Conservation (phyloP, 2,888 invertebrate species). For the Torymus tubicola region DNA sequence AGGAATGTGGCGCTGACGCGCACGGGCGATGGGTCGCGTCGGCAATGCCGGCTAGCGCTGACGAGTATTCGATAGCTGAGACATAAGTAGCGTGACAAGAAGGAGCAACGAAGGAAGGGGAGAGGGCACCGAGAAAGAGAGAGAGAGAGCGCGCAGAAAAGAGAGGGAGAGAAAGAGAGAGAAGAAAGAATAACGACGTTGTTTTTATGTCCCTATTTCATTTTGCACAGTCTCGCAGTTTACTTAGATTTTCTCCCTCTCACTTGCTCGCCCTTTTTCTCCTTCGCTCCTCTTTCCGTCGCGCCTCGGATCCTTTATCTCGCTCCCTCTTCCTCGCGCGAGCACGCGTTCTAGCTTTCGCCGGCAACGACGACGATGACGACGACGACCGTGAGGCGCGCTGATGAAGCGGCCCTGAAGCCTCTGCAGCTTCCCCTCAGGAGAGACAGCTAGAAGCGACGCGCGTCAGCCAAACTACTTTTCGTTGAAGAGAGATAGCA, state of each 20-base stretch:
- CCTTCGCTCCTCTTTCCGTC: background rate
- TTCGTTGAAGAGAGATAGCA: slow-evolving; percentile 60
- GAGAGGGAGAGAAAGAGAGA: background rate
- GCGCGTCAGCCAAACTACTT: slow-evolving; percentile 57
- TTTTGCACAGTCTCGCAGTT: slow-evolving; percentile 31
- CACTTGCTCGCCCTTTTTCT: slow-evolving; percentile 1
- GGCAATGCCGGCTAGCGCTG: slow-evolving; percentile 3
- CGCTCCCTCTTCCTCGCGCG: background rate
- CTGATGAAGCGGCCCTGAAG: slow-evolving; percentile 11
- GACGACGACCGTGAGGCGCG: background rate
- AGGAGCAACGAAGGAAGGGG: background rate
- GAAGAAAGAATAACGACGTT: slow-evolving; percentile 43
- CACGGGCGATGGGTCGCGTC: slow-evolving; percentile 20
- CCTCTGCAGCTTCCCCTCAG: background rate
- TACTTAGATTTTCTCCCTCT: slow-evolving; percentile 18
- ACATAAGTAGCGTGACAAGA: slow-evolving; percentile 43
- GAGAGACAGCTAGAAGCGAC: background rate
- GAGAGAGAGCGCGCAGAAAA: background rate
- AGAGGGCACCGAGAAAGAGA: background rate
- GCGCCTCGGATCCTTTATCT: background rate
- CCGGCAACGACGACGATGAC: no score
- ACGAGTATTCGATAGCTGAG: slow-evolving; percentile 47
- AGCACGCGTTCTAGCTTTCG: no score
- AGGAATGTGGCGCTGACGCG: background rate
- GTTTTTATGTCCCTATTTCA: slow-evolving; percentile 50